Evolutionary conservation across 2,888 invertebrate species (phyloP), one percentile per base, ranked within the genome.

Genomic region (Adelognathus sp.): DNA sequence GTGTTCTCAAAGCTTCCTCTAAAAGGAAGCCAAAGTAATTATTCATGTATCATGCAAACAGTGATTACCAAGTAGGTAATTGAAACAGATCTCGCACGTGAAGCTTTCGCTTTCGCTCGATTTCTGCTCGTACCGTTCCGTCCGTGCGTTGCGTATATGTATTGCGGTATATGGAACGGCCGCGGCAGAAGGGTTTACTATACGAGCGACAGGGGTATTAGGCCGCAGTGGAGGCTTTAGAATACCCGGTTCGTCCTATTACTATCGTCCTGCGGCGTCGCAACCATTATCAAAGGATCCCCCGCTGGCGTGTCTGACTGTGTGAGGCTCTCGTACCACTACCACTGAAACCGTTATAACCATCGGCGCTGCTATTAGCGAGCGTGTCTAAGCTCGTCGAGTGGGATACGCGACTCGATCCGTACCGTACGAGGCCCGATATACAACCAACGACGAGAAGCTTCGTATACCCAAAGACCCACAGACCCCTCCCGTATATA

Each of bases 351-450:
- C 44, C 33, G 21, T 70, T 58, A 58, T 39, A 61, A 71, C 71
- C 71, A 52, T 61, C 71, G 61, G 50, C 61, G 9, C 36, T 58
- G 36, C 56, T 69, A 69, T 77, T 63, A 77, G 72, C 61, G 72
- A 63, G 67, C 44, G 63, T 50, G 61, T 63, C 61, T 61, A 67
- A 67, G 46, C 67, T 73, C 67, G 56, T 67, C 67, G 61, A 24
- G 58, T 24, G 24, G 54, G 56, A 63, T 78, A 64, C 64, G 64
- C 58, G 69, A 41, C 64, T 60, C 63, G 50, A 58, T 58, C 36
- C 63, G 24, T 41, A 31, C 36, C 67, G 52, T 44, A 5, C 5
- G 46, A 58, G 41, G 31, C 41, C 60, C 9, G 39, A n/a, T 1
- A 11, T 11, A 52, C 41, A 33, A 18, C 50, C 54, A 41, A 29